A percentile compares a stretch with the other conserved stretches of the same genome.
These are phyloP conservation scores for Odontamblyopus rebecca DNA, from an alignment of 2,797 vertebrate species.

Conservation along the genomic window DNA sequence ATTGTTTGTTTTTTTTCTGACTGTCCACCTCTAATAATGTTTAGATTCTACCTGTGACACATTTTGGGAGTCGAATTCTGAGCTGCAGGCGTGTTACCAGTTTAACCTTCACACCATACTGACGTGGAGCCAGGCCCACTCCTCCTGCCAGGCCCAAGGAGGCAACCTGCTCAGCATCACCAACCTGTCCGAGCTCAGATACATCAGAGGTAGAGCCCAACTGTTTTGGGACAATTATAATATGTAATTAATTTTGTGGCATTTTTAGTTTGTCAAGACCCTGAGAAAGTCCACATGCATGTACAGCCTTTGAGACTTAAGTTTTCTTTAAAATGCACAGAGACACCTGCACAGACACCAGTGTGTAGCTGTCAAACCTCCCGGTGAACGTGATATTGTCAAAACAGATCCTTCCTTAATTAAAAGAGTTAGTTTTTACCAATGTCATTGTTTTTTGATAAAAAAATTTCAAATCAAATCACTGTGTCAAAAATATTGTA, in stretches of 20 bases:
- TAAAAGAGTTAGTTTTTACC: neutral
- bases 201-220: constrained; percentile 77
- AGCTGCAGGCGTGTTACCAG: constrained; percentile 86
- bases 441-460: no score
- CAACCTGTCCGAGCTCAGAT: constrained; percentile 81
- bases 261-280: no score
- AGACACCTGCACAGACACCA: no score
- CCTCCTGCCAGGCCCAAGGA: constrained; percentile 87
- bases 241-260: neutral
- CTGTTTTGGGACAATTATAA: neutral
- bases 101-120: constrained; percentile 87
- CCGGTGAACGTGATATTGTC: neutral
- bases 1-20: neutral
- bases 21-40: constrained; percentile 15
- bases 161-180: constrained; percentile 87
- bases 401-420: neutral
- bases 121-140: constrained; percentile 87
- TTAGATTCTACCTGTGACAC: constrained; percentile 78
- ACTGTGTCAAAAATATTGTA: no score
- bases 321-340: no score
- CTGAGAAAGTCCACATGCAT: no score
- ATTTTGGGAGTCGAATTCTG: constrained; percentile 84
- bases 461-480: no score
- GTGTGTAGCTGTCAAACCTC: neutral
- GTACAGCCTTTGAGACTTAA: no score